Evolutionary conservation across 2,888 invertebrate species (phyloP).

Genomic region (Dascillus cervinus): DNA sequence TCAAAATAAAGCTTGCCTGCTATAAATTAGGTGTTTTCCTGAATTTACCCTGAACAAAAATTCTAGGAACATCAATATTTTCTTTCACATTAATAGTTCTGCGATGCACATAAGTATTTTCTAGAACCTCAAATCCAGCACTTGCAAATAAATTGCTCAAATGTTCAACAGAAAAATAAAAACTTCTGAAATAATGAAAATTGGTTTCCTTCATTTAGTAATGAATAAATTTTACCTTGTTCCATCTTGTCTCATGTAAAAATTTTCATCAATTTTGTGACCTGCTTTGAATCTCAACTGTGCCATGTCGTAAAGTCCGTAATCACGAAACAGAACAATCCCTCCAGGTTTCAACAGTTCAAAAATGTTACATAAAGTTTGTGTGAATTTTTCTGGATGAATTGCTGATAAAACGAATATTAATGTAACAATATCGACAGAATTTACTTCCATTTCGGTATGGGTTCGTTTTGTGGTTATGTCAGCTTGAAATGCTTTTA

Average conservation of each 20-base stretch:
- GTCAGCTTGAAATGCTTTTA: constrained; percentile 80
- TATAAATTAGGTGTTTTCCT: constrained; percentile 46
- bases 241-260: constrained; percentile 95
- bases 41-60: constrained; percentile 92
- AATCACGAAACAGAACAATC: constrained; percentile 81
- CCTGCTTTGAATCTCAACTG: constrained; percentile 90
- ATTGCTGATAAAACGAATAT: constrained; percentile 95
- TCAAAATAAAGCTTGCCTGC: too few relatives aligned
- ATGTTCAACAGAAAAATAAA: constrained; percentile 72
- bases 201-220: not conserved
- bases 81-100: constrained; percentile 91
- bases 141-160: constrained; percentile 55
- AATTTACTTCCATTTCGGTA: constrained; percentile 43
- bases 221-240: constrained; percentile 56
- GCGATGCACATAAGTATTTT: constrained; percentile 73
- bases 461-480: constrained; percentile 64
- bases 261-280: constrained; percentile 84
- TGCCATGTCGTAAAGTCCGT: constrained; percentile 93
- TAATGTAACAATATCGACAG: constrained; percentile 75
- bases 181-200: constrained; percentile 51
- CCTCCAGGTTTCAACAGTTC: constrained; percentile 67
- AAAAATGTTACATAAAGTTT: constrained; percentile 57
- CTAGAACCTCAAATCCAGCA: constrained; percentile 62
- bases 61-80: constrained; percentile 80
- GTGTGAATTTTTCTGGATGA: constrained; percentile 72